Percentiles rank a stretch among this genome's conserved stretches.
Evolutionary conservation across 2,888 invertebrate species (phyloP).

Genomic region (Epinotia ramella): DNA sequence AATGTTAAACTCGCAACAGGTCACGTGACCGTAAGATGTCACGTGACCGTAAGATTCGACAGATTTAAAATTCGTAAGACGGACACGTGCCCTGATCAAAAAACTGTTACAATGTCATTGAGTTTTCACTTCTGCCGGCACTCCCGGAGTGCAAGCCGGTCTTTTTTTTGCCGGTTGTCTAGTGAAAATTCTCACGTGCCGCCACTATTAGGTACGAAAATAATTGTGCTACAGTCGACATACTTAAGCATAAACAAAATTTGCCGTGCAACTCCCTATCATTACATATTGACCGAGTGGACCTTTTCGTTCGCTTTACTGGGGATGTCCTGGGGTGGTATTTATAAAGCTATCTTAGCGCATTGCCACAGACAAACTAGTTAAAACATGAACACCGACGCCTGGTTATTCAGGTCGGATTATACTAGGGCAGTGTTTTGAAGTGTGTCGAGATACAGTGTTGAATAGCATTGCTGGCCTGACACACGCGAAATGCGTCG

Average conservation of each 20-base stretch:
- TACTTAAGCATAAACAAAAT: constrained; percentile 4
- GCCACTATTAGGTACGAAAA: neutral
- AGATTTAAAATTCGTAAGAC: no score
- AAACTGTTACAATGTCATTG: no score
- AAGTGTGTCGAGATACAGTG: neutral
- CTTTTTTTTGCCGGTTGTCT: no score
- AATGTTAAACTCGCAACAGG: no score
- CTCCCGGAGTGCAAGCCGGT: no score
- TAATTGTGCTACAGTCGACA: neutral
- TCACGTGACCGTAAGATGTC: no score
- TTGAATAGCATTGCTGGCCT: neutral
- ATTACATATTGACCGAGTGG: constrained; percentile 30
- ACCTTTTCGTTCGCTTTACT: constrained; percentile 19
- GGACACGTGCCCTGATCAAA: no score
- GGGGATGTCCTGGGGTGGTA: constrained; percentile 10
- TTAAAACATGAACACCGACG: neutral
- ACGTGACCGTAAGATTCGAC: no score
- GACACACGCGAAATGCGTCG: constrained; percentile 24
- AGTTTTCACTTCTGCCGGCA: no score
- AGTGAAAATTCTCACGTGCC: no score
- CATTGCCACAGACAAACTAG: neutral
- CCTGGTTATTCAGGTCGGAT: neutral
- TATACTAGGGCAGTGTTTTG: neutral
- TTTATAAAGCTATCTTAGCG: neutral
- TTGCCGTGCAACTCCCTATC: constrained; percentile 2